Base-by-base conservation (phyloP, 1,140 invertebrate genomes). In the Camponotus vicinus region DNA sequence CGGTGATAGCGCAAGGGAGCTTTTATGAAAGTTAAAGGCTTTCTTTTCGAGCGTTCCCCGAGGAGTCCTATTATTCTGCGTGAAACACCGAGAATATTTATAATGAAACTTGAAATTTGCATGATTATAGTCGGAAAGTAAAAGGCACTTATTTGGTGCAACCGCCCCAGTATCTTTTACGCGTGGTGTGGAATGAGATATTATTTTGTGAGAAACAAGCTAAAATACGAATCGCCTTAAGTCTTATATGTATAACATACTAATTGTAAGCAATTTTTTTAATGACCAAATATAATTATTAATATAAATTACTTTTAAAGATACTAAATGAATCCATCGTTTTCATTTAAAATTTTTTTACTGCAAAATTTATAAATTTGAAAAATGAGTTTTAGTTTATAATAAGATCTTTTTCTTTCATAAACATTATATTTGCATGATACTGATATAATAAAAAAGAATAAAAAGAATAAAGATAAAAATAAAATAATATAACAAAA, bases 11-110 rank as follows among this genome's bases (percentile, higher is more conserved):
- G 42, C 42, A 40, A 21, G 71, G 45, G 49, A 40, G 61, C 59
- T 85, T 85, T 85, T 85, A 45, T 57, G 21, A 55, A 85, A 85
- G 71, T 77, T 85, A 64, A 76, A 76, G 42, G 49, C 82, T 85
- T 85, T 77, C 71, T 75, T 85, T 85, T 77, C 59, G 15, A 52
- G 59, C 82, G 57, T 77, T 52, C 57, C 45, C 34, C 13, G 71
- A 85, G 70, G 73, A 63, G 42, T 63, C 34, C 45, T 85, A 85
- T 85, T 85, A 85, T 85, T 85, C 61, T 11, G 57, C 49, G 21
- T 76, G 55, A 82, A 82, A 61, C 15, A 6, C 21, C 61, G 71
- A 73, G 67, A 73, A 66, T 82, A 71, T 80, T 80, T 49, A 67
- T 59, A 61, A 45, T 69, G 57, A 63, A 86, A 66, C 49, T 66